A percentile compares a stretch with the other conserved stretches of the same genome.
phyloP scores from a whole-genome alignment of 2,888 invertebrate genomes.

The Molanna angustata region DNA sequence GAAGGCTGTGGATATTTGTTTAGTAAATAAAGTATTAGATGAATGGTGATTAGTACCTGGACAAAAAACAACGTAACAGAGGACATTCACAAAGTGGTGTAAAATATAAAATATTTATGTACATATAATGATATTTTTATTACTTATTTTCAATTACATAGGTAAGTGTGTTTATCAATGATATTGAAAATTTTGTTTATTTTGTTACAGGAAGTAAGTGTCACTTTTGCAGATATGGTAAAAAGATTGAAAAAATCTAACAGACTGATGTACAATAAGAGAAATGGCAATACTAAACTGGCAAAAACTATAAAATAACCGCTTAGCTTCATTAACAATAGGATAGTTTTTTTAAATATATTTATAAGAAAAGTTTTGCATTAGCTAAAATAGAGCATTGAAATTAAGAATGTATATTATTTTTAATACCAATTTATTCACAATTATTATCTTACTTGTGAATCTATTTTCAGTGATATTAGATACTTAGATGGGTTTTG shows the following conservation, averaged over 20 bases:
- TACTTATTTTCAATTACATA: not conserved
- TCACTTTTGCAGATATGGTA: constrained; percentile 32
- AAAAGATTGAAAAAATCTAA: constrained; percentile 21
- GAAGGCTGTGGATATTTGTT: no score
- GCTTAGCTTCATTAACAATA: constrained; percentile 16
- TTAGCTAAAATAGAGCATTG: not conserved
- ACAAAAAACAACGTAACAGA: no score
- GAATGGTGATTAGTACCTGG: no score
- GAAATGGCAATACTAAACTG: constrained; percentile 17
- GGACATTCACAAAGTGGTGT: no score
- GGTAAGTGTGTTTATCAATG: not conserved
- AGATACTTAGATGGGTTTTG: not conserved
- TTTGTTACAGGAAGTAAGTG: constrained; percentile 59
- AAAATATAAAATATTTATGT: no score
- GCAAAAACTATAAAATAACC: constrained; percentile 19
- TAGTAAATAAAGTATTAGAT: no score
- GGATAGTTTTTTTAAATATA: not conserved
- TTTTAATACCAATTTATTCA: constrained; percentile 1
- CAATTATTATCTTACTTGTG: constrained; percentile 5
- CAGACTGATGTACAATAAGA: constrained; percentile 22
- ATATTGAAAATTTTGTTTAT: constrained; percentile 14
- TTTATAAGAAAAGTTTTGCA: constrained; percentile 2
- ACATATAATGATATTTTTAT: no score
- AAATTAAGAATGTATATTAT: not conserved
- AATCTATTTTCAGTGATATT: not conserved